Base-by-base conservation (phyloP, 2,113 vertebrate genomes). In the Pampusana beccarii region DNA sequence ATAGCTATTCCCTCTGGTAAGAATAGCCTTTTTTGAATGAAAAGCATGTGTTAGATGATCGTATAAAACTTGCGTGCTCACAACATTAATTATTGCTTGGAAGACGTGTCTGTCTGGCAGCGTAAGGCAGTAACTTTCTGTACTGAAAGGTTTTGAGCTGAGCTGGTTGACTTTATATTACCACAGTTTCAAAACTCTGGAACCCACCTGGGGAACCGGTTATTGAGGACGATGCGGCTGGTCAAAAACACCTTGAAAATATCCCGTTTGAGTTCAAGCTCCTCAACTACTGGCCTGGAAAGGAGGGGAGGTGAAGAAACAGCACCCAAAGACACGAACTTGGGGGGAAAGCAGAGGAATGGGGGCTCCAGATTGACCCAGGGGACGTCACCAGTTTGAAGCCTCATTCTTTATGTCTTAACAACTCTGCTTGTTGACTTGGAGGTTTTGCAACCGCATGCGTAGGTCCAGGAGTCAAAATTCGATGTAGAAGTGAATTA, bases 241-340 rank as follows among this genome's bases (percentile, higher is more conserved):
- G 9, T 19, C 40, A 25, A 36, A 36, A 66, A 36, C 36, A 46
- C 17, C 20, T 33, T 50, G 21, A 33, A 56, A 29, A n/a, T 3
- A 6, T 16, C 50, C 40, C 3, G 0, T 5, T 9, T 0, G 5
- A 65, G 69, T 16, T 16, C 36, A 19, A 4, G 2, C 31, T 48
- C 67, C 29, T 60, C 31, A 18, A 1, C 36, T 48, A 2, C 36
- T 1, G 24, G 40, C 7, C 13, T 46, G 28, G 25, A 18, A n/a
- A 20, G 51, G 19, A 57, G 20, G 11, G 80, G 7, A n/a, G 54
- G 42, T 4, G 24, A 33, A n/a, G 36, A 14, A 16, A 28, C 1
- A 4, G 0, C 1, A 44, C 20, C 21, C 24, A 25, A 20, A 72
- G 40, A 1, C 4, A 34, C 0, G 2, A 18, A 7, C 13, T 15